Conservation (phyloP, 2,797 vertebrate species). For the Ctenochaetus hawaiiensis region DNA sequence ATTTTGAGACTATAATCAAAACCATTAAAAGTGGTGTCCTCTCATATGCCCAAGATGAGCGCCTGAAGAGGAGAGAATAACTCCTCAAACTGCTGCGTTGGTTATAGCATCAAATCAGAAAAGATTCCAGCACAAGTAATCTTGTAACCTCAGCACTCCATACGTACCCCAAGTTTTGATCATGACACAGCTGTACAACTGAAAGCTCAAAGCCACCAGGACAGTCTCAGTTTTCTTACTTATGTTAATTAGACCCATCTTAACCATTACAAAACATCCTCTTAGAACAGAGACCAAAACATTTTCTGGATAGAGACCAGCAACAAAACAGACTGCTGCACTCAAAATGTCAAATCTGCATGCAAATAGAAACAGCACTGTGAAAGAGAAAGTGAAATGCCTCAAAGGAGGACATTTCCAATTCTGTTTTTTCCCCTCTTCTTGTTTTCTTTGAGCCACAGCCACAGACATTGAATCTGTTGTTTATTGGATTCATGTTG, state of each 20-base stretch:
- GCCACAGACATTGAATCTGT: not conserved
- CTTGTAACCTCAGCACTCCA: not conserved
- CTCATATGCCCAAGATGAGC: too few relatives aligned
- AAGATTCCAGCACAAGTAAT: not conserved
- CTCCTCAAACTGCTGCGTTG: too few relatives aligned
- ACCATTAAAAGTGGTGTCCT: too few relatives aligned
- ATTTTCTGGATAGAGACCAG: not conserved
- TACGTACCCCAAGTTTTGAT: not conserved
- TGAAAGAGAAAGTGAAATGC: constrained; percentile 2
- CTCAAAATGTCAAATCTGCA: constrained; percentile 5
- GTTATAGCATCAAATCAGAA: too few relatives aligned
- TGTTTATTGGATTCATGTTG: not conserved
- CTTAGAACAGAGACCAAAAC: not conserved
- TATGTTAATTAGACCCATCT: not conserved
- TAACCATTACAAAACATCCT: not conserved
- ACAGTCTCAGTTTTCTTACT: not conserved
- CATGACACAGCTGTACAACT: not conserved
- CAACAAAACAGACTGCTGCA: not conserved
- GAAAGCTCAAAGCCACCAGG: not conserved
- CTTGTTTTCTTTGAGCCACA: not conserved
- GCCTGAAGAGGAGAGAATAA: too few relatives aligned
- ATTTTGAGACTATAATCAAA: too few relatives aligned
- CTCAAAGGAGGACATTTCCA: not conserved
- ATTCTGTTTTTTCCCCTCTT: not conserved
- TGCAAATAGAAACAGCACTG: not conserved